Evolutionary conservation across 1,140 invertebrate genomes (phyloP).

Genomic region (Papilio aristodemus): DNA sequence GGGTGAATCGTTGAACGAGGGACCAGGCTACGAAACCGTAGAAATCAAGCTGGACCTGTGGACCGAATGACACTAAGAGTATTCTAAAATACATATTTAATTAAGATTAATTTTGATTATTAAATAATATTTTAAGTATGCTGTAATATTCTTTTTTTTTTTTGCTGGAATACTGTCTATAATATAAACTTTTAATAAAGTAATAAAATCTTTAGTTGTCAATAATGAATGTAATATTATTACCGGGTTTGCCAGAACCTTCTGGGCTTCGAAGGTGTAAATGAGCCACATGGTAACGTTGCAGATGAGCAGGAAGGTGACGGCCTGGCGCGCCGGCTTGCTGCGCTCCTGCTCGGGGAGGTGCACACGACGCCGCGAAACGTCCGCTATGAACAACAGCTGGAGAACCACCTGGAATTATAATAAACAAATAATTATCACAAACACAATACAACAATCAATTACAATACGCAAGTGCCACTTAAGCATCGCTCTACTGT

Average conservation of each 20-base stretch:
- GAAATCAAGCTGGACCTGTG: slow-evolving; percentile 90
- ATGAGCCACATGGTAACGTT: slow-evolving; percentile 98
- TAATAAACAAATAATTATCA: not conserved
- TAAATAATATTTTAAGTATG: not conserved
- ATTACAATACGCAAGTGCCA: too few species aligned
- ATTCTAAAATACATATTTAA: not conserved
- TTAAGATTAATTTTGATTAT: not conserved
- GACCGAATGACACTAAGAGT: slow-evolving; percentile 32
- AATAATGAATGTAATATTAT: slow-evolving; percentile 38
- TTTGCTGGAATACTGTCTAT: too few species aligned
- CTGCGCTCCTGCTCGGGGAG: slow-evolving; percentile 94
- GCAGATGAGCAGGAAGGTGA: slow-evolving; percentile 96
- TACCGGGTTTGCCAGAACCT: slow-evolving; percentile 94
- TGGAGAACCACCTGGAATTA: slow-evolving; percentile 90
- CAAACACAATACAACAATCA: not conserved
- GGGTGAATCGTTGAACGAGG: slow-evolving; percentile 94
- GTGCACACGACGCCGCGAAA: slow-evolving; percentile 93
- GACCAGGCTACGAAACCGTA: slow-evolving; percentile 97
- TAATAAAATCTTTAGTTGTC: too few species aligned
- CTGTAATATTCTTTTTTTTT: not conserved
- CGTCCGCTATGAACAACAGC: slow-evolving; percentile 96
- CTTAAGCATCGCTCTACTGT: too few species aligned
- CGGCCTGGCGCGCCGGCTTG: slow-evolving; percentile 96
- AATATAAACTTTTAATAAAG: too few species aligned
- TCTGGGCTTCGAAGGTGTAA: slow-evolving; percentile 97